These are phyloP conservation scores for Macrosteles quadrilineatus DNA, from an alignment of 1,140 invertebrate genomes.

Conservation along the genomic window DNA sequence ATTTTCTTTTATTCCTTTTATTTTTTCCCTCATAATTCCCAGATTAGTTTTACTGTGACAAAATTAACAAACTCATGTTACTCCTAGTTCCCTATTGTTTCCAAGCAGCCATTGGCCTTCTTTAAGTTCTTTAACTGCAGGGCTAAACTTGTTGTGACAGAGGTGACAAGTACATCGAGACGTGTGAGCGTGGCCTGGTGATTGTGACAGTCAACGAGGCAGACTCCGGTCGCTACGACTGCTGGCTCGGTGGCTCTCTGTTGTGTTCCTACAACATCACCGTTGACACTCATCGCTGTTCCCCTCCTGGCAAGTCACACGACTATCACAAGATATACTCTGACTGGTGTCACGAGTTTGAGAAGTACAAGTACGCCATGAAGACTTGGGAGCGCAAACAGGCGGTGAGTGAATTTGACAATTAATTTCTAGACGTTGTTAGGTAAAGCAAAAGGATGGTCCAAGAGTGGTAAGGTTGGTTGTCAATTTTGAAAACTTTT, in stretches of 20 bases:
- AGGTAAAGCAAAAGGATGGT: no score
- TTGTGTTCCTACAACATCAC: conserved; percentile 91
- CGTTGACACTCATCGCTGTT: conserved; percentile 81
- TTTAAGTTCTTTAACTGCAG: no score
- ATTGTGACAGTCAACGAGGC: conserved; percentile 86
- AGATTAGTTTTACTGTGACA: no score
- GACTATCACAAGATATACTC: conserved; percentile 96
- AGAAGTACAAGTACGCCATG: conserved; percentile 94
- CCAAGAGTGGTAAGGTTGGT: no score
- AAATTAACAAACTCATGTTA: no score
- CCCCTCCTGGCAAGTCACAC: conserved; percentile 82
- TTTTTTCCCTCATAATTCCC: no score
- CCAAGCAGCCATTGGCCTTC: no score
- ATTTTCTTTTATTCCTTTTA: no score
- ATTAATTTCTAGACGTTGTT: no score
- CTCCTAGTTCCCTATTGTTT: no score
- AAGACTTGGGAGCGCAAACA: conserved; percentile 93
- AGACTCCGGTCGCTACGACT: conserved; percentile 88
- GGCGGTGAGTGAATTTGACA: conserved; percentile 72
- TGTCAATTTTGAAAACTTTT: no score
- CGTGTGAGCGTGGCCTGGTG: conserved; percentile 86
- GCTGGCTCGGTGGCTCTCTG: conserved; percentile 82
- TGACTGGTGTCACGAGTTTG: conserved; percentile 96
- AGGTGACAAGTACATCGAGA: conserved; percentile 90
- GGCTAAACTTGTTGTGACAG: no score